Base-by-base conservation (phyloP, 2,888 invertebrate genomes). In the Eupsilia transversa region DNA sequence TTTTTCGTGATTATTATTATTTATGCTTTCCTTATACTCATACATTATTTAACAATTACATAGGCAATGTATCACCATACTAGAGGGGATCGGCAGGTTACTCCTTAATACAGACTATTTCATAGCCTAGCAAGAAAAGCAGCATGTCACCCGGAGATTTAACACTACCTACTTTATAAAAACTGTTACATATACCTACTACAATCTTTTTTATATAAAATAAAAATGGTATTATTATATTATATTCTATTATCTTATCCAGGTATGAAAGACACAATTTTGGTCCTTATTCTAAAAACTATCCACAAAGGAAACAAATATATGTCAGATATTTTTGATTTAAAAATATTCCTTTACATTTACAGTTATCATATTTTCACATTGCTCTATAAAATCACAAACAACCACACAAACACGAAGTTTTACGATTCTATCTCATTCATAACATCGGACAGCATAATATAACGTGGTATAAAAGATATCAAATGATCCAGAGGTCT, bases 381-480 rank as follows among this genome's bases (percentile, higher is more conserved):
- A 46, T 5, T 27, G 6, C n/a, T 46, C 17, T 0, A 66, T 35
- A 49, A 84, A 74, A 74, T 69, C 65, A 68, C 38, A 68, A 49
- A 46, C 27, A 64, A 56, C 27, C 52, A 35, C 41, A 56, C 52
- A 64, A 69, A 38, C 23, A 71, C 33, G 56, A 57, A 35, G 35
- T 64, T 77, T 78, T 77, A 70, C 60, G 66, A 67, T 74, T 83
- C 60, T 52, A 67, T 70, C 59, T 54, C 72, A 83, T 85, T 74
- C 69, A 72, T 74, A 74, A 72, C 41, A 27, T 64, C 23, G 56
- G 77, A 72, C 69, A 70, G 66, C 33, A 77, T 69, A 68, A 67
- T 69, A 75, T 75, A 76, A 71, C 38, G 76, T 64, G 72, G 41
- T 77, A 85, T 82, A 77, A 77, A 82, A 85, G 68, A 82, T 82